phyloP scores from a whole-genome alignment of 2,888 invertebrate species.

The Sphecodes monilicornis region DNA sequence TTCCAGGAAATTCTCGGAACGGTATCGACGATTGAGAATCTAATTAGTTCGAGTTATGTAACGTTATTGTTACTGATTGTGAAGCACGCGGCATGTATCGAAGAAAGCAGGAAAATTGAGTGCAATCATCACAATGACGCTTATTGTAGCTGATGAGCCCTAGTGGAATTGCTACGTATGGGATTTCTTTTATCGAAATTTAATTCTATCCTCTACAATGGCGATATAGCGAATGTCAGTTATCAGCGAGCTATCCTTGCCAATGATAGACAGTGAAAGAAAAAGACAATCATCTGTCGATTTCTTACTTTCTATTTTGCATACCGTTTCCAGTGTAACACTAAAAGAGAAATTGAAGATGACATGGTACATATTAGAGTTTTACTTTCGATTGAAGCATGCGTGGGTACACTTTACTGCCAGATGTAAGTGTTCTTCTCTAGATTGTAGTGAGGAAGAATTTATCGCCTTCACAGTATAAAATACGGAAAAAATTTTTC shows the following conservation, averaged over 20 bases:
- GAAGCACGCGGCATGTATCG: conserved; percentile 9
- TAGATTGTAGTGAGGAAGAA: neutral
- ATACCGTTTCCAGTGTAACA: neutral
- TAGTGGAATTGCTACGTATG: conserved; percentile 8
- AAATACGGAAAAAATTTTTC: neutral
- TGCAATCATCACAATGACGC: conserved; percentile 29
- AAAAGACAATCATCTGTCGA: neutral
- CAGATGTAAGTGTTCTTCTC: neutral
- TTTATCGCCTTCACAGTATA: neutral
- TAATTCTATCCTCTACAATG: neutral
- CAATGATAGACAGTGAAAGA: neutral
- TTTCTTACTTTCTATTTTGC: neutral
- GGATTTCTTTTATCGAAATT: neutral
- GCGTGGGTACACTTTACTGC: neutral
- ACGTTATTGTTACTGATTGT: conserved; percentile 10
- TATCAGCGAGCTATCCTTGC: neutral
- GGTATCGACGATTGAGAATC: conserved; percentile 16
- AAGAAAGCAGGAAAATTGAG: conserved; percentile 33
- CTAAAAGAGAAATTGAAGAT: conserved; percentile 1
- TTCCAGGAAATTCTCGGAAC: conserved; percentile 10
- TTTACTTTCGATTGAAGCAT: neutral
- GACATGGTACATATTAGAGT: neutral
- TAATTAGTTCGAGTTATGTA: conserved; percentile 19
- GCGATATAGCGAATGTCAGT: neutral
- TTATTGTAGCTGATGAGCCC: conserved; percentile 5